Evolutionary conservation across 2,797 vertebrate genomes (phyloP).

Genomic region (Vireo griseus): DNA sequence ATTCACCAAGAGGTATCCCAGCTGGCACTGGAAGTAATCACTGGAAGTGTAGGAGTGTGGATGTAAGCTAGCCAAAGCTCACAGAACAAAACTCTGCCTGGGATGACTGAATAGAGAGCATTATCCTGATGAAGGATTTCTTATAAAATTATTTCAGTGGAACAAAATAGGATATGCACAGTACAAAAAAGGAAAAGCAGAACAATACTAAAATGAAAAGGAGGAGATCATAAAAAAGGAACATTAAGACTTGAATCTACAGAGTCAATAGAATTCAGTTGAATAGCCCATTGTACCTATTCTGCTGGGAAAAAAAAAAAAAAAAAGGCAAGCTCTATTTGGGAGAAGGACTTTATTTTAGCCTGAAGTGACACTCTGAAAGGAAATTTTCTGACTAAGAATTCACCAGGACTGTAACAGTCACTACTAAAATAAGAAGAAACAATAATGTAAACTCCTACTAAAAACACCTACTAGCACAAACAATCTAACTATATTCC

Average conservation of each 20-base stretch:
- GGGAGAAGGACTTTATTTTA: slow-evolving; percentile 28
- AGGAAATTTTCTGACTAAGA: not conserved
- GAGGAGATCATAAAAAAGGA: not conserved
- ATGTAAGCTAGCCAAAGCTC: not conserved
- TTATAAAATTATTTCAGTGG: slow-evolving; percentile 30
- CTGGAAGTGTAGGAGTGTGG: slow-evolving; percentile 16
- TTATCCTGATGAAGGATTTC: slow-evolving; percentile 20
- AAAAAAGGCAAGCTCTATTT: not conserved
- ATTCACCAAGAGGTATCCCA: slow-evolving; percentile 46
- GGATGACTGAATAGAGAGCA: slow-evolving; percentile 14
- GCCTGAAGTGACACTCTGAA: not conserved
- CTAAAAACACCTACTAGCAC: not conserved
- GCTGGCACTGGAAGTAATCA: slow-evolving; percentile 43
- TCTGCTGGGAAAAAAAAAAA: not conserved
- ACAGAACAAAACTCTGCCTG: not conserved
- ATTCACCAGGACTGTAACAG: not conserved
- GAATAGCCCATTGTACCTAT: slow-evolving; percentile 16
- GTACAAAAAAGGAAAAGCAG: not conserved
- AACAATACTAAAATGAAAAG: slow-evolving; percentile 8
- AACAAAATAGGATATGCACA: slow-evolving; percentile 11
- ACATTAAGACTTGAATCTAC: not conserved
- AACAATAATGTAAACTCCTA: slow-evolving; percentile 2
- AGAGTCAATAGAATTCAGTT: not conserved
- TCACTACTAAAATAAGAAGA: not conserved
- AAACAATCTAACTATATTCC: slow-evolving; percentile 47